Evolutionary conservation across 23 tunicate species (phyloP), one percentile per base, ranked within the genome.

Genomic region (Styela plicata): DNA sequence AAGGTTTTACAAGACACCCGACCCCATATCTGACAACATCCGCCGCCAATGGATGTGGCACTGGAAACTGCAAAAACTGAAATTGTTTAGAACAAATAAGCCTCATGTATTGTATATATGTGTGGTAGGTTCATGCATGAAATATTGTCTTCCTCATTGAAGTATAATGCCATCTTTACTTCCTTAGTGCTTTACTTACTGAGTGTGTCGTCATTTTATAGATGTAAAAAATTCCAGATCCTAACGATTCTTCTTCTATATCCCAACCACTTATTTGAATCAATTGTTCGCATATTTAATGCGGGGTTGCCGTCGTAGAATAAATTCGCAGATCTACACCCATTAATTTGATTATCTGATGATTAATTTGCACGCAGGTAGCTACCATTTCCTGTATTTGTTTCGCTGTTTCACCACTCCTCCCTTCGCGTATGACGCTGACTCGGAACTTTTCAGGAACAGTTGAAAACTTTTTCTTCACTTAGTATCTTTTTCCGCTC

Each of bases 371-470:
- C 17, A 66, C 71, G 16, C 71, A 5, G 10, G 30, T 5, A 5
- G 71, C 71, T 25, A 66, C 31, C 16, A 28, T 66, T 66, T 66
- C 71, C 71, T 25, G 71, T 3, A 66, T 66, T 17, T 66, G 16
- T 66, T 5, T 66, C 17, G 71, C 71, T 17, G 71, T 28, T 66
- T 66, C 71, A 10, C 7, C 7, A 7, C 71, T 28, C 5, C 7
- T 66, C 5, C 10, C 71, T 25, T 66, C 71, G 16, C 30, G 30
- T 3, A 10, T 17, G 5, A 3, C 17, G 30, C 31, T 10, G 28
- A 76, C 0, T 25, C 53, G 29, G 66, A 76, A 76, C 44, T 76
- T 76, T 20, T 76, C 66, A 10, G 81, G 81, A 44, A 76, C 81
- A 20, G 81, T 76, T 53, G 44, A 57, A 24, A 76, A 76, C 53